Percentiles rank a stretch among this genome's conserved stretches.
These are phyloP conservation scores for Rhagophthalmus giganteus DNA, from an alignment of 2,888 invertebrate genomes.

Conservation along the genomic window DNA sequence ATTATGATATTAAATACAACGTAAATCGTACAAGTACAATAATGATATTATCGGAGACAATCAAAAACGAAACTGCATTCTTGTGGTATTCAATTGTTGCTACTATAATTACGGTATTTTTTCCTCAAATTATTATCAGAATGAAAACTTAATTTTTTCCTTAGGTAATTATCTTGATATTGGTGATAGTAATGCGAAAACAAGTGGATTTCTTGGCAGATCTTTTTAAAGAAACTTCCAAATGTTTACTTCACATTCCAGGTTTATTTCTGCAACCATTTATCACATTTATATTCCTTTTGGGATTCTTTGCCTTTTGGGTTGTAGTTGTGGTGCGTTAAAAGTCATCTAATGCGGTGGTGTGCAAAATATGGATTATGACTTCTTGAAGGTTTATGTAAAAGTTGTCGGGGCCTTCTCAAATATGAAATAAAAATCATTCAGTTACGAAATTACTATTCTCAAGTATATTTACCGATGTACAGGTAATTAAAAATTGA, in stretches of 20 bases:
- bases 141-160: slow-evolving; percentile 10
- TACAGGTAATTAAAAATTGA: too few species aligned
- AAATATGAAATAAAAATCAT: too few species aligned
- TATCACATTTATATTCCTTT: slow-evolving; percentile 77
- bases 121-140: not conserved
- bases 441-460: too few species aligned
- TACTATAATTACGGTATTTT: slow-evolving; percentile 78
- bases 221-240: slow-evolving; percentile 87
- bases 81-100: slow-evolving; percentile 83
- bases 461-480: too few species aligned
- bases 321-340: slow-evolving; percentile 75
- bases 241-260: slow-evolving; percentile 83
- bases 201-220: slow-evolving; percentile 81
- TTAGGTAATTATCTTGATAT: slow-evolving; percentile 72
- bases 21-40: slow-evolving; percentile 60
- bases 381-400: too few species aligned
- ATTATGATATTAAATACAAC: slow-evolving; percentile 72
- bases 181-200: slow-evolving; percentile 77
- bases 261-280: slow-evolving; percentile 82
- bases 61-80: slow-evolving; percentile 85
- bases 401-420: too few species aligned
- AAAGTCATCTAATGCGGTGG: too few species aligned
- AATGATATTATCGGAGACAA: slow-evolving; percentile 70
- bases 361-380: too few species aligned
- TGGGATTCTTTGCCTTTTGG: slow-evolving; percentile 85